Conservation (phyloP, 2,888 invertebrate species). For the Rhynchonema sp. region DNA sequence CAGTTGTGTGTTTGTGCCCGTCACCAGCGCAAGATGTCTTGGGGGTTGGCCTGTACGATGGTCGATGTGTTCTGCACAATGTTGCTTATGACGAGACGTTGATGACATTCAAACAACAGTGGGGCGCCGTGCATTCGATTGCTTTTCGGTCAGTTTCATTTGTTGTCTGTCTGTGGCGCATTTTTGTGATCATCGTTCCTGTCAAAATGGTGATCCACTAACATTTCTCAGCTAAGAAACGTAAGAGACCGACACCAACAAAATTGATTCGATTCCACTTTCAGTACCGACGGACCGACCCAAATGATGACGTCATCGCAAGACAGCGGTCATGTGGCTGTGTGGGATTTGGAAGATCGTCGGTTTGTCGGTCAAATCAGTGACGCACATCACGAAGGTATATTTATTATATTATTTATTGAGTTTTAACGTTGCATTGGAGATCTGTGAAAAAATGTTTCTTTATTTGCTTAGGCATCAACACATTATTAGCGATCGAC, state of each 20-base stretch:
- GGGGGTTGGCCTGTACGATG: conserved; percentile 62
- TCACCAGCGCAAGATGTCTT: conserved; percentile 54
- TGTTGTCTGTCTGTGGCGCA: background rate
- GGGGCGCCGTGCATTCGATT: conserved; percentile 49
- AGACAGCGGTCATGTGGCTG: conserved; percentile 56
- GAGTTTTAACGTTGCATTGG: background rate
- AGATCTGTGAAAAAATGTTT: background rate
- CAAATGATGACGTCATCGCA: conserved; percentile 17
- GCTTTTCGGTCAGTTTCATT: conserved; percentile 15
- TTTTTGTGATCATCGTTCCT: background rate
- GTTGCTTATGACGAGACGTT: conserved; percentile 60
- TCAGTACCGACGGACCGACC: conserved; percentile 19
- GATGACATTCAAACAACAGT: conserved; percentile 58
- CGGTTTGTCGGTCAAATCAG: conserved; percentile 57
- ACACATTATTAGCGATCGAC: background rate
- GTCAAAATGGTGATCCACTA: background rate
- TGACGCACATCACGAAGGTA: conserved; percentile 46
- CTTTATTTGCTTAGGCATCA: background rate
- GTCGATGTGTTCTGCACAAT: conserved; percentile 66
- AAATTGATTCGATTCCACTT: too few species aligned
- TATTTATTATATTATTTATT: background rate
- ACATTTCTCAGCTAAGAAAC: too few species aligned
- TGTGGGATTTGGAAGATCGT: conserved; percentile 59
- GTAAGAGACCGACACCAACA: too few species aligned
- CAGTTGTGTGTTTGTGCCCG: conserved; percentile 55